Evolutionary conservation across 2,888 invertebrate species (phyloP), one percentile per base, ranked within the genome.

Genomic region (Dimorphilus gyrociliatus): DNA sequence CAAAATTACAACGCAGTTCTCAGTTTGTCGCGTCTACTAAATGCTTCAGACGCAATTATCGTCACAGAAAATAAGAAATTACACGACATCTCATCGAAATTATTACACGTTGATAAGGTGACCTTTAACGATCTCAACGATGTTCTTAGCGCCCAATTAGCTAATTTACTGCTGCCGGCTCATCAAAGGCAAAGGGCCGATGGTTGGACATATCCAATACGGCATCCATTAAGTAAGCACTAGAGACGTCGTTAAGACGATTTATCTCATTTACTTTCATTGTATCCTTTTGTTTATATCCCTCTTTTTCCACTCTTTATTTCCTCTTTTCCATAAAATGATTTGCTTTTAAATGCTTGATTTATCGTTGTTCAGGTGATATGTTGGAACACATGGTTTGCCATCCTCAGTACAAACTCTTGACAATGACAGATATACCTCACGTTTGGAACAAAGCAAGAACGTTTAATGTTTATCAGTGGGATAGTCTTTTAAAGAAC

Each of bases 1-100:
- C 64, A 64, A 47, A 58, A 59, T 36, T 64, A 64, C 39, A 64
- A 64, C 40, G 53, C 60, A 7, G 40, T 62, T 25, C 42, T 64
- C 31, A 60, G 58, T 2, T 39, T 63, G 14, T 51, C 61, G 2
- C 54, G 59, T 32, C 44, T 64, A 12, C 58, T 60, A 32, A 48
- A 54, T 32, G 47, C 45, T 12, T 45, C 56, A 1, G 64, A 64
- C 40, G 59, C 55, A 3, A 32, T 64, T 4, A 37, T 64, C 4
- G 39, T 59, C 3, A 50, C 61, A 45, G 55, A 62, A 35, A 64
- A 64, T 42, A 63, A 64, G 35, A 41, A 46, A 32, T 43, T 64
- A 10, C 56, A 61, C 27, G 50, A 53, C 30, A 50, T 58, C 17
- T 62, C 61, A 37, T 42, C 49, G 1, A 50, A 52, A 35, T 43